Conservation (phyloP, 1,140 invertebrate genomes). For the Drosophila nigrodunni region DNA sequence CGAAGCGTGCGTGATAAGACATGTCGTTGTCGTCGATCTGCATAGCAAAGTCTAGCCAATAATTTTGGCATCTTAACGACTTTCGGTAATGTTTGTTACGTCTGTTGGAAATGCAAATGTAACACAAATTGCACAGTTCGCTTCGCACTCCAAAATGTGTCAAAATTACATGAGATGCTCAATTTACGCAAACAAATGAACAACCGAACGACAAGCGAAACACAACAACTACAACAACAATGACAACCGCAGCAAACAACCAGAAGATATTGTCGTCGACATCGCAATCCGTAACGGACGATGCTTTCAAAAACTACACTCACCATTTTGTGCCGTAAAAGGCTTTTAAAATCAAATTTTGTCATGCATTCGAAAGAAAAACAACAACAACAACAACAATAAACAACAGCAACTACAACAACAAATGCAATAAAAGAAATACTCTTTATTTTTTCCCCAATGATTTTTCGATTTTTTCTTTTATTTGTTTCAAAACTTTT, state of each 20-base stretch:
- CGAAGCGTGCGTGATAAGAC: constrained; percentile 22
- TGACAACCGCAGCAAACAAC: constrained; percentile 13
- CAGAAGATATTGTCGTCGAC: constrained; percentile 41
- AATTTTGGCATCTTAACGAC: constrained; percentile 44
- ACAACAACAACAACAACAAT: constrained; percentile 14
- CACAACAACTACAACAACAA: constrained; percentile 17
- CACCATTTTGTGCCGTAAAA: constrained; percentile 42
- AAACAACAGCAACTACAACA: constrained; percentile 14
- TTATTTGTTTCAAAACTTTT: constrained; percentile 27
- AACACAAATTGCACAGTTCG: constrained; percentile 66
- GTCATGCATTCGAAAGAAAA: constrained; percentile 28
- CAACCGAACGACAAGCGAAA: constrained; percentile 3
- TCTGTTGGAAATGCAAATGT: constrained; percentile 43
- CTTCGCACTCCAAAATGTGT: constrained; percentile 63
- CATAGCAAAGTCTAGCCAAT: background rate
- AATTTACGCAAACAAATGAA: constrained; percentile 55
- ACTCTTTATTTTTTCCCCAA: constrained; percentile 32
- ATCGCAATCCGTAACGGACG: constrained; percentile 50
- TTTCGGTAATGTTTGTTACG: constrained; percentile 35
- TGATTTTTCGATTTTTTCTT: constrained; percentile 41
- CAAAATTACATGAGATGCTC: constrained; percentile 51
- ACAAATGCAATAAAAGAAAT: constrained; percentile 29
- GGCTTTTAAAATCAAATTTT: constrained; percentile 51
- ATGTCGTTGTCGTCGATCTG: background rate
- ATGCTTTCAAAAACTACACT: constrained; percentile 32